phyloP scores from a whole-genome alignment of 2,888 invertebrate genomes.

The Troides helena region DNA sequence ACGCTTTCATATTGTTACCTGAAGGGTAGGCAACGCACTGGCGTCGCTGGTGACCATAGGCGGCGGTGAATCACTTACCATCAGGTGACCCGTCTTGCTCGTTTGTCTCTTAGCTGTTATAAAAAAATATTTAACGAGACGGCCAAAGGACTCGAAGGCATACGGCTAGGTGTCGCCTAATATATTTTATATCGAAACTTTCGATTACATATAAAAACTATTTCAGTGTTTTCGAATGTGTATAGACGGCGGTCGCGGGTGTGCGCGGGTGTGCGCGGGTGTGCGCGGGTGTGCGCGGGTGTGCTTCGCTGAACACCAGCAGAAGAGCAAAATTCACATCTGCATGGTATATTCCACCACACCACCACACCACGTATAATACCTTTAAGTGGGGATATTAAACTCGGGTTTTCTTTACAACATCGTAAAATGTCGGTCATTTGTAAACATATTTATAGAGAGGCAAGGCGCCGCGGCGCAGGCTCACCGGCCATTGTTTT shows the following conservation, averaged over 20 bases:
- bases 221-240: too few relatives aligned
- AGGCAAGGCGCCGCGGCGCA: constrained; percentile 37
- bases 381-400: constrained; percentile 35
- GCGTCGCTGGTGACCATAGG: too few relatives aligned
- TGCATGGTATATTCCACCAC: too few relatives aligned
- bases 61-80: too few relatives aligned
- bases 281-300: constrained; percentile 4
- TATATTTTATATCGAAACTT: too few relatives aligned
- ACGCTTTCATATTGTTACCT: neutral
- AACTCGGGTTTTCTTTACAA: constrained; percentile 30
- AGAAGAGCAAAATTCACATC: constrained; percentile 10
- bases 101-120: too few relatives aligned
- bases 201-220: too few relatives aligned
- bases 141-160: neutral
- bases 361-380: constrained; percentile 21
- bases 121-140: neutral
- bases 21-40: too few relatives aligned
- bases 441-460: constrained; percentile 37
- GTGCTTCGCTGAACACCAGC: neutral
- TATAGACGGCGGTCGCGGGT: neutral
- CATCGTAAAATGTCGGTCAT: constrained; percentile 34
- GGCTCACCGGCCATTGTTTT: constrained; percentile 38
- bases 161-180: too few relatives aligned
- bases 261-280: constrained; percentile 11
- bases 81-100: too few relatives aligned